phyloP scores from a whole-genome alignment of 2,888 invertebrate genomes.

The Bursaphelenchus okinawaensis region DNA sequence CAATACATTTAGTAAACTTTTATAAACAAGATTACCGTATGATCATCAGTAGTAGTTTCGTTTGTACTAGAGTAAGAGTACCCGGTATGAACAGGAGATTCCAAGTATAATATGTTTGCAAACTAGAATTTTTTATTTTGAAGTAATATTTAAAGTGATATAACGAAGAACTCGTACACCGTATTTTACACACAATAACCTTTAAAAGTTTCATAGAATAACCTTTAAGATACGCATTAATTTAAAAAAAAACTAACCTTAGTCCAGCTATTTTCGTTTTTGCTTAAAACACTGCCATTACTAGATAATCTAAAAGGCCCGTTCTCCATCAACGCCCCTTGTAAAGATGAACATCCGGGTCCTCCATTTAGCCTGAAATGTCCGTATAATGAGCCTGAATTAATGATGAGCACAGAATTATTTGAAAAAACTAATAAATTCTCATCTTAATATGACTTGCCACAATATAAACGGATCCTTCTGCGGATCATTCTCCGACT shows the following conservation, averaged over 20 bases:
- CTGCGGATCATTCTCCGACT: not conserved
- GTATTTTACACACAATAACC: too few species aligned
- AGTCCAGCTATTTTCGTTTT: conserved; percentile 1
- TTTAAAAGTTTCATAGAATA: too few species aligned
- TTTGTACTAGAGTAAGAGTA: too few species aligned
- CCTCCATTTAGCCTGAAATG: conserved; percentile 1
- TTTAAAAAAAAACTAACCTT: not conserved
- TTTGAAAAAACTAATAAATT: not conserved
- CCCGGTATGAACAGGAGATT: not conserved
- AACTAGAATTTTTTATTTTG: not conserved
- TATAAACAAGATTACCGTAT: too few species aligned
- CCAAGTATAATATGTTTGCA: not conserved
- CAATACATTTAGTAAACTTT: too few species aligned
- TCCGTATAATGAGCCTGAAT: too few species aligned
- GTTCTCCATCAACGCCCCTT: not conserved
- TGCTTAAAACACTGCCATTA: not conserved
- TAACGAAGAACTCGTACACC: too few species aligned
- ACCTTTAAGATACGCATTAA: not conserved
- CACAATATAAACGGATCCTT: not conserved
- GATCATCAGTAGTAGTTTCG: too few species aligned
- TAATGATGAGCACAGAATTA: too few species aligned
- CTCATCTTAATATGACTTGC: not conserved
- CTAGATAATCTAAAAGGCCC: conserved; percentile 1
- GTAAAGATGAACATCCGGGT: conserved; percentile 6
- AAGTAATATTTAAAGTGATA: too few species aligned